These are phyloP conservation scores for Zapornia atra DNA, from an alignment of 2,113 vertebrate species.

Conservation along the genomic window DNA sequence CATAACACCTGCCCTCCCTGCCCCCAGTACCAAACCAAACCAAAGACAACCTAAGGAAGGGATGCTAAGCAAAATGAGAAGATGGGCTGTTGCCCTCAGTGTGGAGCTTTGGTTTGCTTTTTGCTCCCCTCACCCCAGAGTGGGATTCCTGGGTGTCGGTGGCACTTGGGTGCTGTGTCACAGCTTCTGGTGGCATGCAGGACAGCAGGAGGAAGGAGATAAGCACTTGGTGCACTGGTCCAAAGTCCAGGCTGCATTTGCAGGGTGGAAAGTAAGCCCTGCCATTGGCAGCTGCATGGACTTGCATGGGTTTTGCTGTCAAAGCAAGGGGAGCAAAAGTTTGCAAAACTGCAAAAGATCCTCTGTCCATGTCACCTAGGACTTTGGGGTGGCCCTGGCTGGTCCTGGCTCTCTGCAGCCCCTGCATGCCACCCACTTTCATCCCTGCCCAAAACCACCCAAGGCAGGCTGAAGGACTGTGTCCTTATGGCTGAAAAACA, in stretches of 20 bases:
- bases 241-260: not conserved
- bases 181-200: rapidly evolving
- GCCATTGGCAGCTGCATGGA: rapidly evolving
- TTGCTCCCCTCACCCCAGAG: rapidly evolving
- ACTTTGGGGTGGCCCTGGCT: not conserved
- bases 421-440: rapidly evolving
- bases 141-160: rapidly evolving
- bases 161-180: not conserved
- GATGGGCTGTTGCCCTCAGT: not conserved
- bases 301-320: not conserved
- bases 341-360: too few relatives aligned
- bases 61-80: not conserved
- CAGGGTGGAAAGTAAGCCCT: not conserved
- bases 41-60: rapidly evolving
- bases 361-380: not conserved
- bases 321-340: not conserved
- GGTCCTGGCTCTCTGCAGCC: not conserved
- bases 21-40: too few relatives aligned
- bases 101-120: not conserved
- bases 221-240: not conserved
- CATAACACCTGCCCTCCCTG: not conserved
- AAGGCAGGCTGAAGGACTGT: not conserved
- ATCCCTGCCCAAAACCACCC: not conserved
- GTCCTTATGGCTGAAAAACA: not conserved
- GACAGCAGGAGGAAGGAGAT: not conserved